These are phyloP conservation scores for Nephrotoma flavescens DNA, from an alignment of 2,888 invertebrate genomes.

Conservation along the genomic window DNA sequence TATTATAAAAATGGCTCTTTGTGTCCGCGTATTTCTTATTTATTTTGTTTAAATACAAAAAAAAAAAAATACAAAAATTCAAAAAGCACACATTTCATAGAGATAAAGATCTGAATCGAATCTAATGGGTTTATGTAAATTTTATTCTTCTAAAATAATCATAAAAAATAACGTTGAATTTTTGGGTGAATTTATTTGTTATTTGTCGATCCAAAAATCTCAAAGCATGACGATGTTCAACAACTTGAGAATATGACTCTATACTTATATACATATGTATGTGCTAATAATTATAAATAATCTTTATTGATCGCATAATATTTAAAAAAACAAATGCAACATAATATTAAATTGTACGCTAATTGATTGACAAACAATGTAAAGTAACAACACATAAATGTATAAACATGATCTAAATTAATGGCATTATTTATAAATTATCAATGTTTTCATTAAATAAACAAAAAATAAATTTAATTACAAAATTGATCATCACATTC, in stretches of 20 bases:
- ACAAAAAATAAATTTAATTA: background rate
- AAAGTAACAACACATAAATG: background rate
- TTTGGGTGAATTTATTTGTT: background rate
- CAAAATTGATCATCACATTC: background rate
- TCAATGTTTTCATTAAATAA: background rate
- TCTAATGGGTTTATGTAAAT: slow-evolving; percentile 5
- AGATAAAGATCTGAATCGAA: slow-evolving; percentile 5
- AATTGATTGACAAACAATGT: background rate
- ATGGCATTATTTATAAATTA: background rate
- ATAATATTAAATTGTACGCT: background rate
- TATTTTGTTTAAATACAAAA: background rate
- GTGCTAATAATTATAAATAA: no score
- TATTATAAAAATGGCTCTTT: background rate
- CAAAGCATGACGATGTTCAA: background rate
- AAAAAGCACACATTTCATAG: slow-evolving; percentile 5
- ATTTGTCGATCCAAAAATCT: background rate
- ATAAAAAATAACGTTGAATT: background rate
- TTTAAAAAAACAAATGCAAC: no score
- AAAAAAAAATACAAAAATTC: background rate
- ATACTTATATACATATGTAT: background rate
- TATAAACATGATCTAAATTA: background rate
- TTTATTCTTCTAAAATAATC: background rate
- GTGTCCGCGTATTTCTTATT: slow-evolving; percentile 1
- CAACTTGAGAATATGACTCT: background rate
- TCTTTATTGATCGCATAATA: no score